These are phyloP conservation scores for Clusia tigrina DNA, from an alignment of 2,888 invertebrate species.

Conservation along the genomic window DNA sequence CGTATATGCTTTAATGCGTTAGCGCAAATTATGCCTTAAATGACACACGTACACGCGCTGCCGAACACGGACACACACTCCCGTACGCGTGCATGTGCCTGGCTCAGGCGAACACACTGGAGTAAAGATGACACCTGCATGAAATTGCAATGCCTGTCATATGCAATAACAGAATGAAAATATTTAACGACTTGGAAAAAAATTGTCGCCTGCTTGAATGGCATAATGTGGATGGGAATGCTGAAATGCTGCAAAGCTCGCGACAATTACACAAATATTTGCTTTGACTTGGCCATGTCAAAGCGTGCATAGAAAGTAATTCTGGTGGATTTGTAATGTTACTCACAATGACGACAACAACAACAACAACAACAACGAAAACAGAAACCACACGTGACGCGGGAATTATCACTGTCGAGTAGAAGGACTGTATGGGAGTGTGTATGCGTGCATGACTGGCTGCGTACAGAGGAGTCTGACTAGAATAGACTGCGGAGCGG, in stretches of 20 bases:
- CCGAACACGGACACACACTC: neutral
- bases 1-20: neutral
- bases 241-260: too few relatives aligned
- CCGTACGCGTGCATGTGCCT: too few relatives aligned
- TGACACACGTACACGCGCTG: neutral
- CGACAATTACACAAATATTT: neutral
- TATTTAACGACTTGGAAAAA: neutral
- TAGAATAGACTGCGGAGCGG: too few relatives aligned
- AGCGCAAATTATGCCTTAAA: neutral
- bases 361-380: conserved; percentile 6
- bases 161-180: neutral
- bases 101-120: too few relatives aligned
- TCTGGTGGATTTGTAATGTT: too few relatives aligned
- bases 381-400: neutral
- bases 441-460: neutral
- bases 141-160: too few relatives aligned
- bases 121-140: too few relatives aligned
- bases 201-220: neutral
- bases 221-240: too few relatives aligned
- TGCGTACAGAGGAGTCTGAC: too few relatives aligned
- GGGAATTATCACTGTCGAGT: neutral
- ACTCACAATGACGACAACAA: neutral
- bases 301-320: neutral
- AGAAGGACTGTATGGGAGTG: neutral
- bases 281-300: neutral